phyloP scores from a whole-genome alignment of 2,113 vertebrate species.

The Cygnus atratus region DNA sequence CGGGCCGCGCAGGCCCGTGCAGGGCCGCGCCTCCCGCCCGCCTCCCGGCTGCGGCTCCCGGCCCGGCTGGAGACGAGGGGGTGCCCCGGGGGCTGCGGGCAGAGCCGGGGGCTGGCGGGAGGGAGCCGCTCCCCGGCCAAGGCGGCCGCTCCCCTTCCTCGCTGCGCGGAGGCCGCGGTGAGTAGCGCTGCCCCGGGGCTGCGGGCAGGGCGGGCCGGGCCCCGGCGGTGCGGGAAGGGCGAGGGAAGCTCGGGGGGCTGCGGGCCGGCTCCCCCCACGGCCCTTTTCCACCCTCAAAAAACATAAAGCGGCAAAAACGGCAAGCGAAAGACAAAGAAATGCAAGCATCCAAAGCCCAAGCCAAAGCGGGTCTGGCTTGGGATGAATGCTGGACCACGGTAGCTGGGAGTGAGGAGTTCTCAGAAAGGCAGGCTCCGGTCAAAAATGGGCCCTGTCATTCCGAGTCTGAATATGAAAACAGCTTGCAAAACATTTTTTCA shows the following conservation, averaged over 20 bases:
- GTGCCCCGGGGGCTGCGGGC: not conserved
- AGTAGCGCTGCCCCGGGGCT: not conserved
- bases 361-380: conserved; percentile 33
- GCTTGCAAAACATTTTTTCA: conserved; percentile 66
- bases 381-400: conserved; percentile 49
- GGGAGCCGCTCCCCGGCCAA: not conserved
- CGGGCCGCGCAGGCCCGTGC: not conserved
- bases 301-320: conserved; percentile 18
- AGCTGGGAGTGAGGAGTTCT: conserved; percentile 34
- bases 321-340: conserved; percentile 53
- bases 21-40: not conserved
- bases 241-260: too few species aligned
- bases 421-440: conserved; percentile 29
- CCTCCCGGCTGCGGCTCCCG: not conserved
- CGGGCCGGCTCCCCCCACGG: too few species aligned
- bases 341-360: conserved; percentile 50
- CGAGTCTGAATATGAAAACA: conserved; percentile 59
- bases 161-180: not conserved
- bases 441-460: conserved; percentile 46
- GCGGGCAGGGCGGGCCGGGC: not conserved
- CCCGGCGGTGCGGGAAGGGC: too few species aligned
- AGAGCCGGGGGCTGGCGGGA: not conserved
- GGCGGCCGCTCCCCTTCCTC: not conserved
- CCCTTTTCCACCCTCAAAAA: not conserved
- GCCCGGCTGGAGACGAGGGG: not conserved